Conservation (phyloP, 2,888 invertebrate genomes). For the Acanthopleura granulata region DNA sequence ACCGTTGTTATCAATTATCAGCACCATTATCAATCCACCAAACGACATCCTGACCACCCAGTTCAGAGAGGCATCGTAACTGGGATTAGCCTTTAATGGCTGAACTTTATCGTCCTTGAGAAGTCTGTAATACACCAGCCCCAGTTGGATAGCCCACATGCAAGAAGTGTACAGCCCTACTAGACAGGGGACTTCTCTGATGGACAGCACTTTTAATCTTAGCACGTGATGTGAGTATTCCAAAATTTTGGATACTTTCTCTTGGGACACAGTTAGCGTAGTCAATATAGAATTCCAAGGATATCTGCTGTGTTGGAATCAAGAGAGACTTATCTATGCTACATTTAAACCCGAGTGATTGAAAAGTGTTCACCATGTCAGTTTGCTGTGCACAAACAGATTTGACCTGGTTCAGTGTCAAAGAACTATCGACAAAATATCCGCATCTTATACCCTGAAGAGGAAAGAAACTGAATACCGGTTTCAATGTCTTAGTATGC, state of each 20-base stretch:
- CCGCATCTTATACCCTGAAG: neutral
- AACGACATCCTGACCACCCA: neutral
- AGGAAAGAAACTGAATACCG: neutral
- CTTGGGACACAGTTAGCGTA: neutral
- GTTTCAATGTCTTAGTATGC: constrained; percentile 13
- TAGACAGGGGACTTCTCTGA: constrained; percentile 4
- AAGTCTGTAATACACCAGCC: neutral
- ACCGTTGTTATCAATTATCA: neutral
- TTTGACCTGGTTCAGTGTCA: neutral
- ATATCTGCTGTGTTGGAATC: neutral
- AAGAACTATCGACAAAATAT: constrained; percentile 5
- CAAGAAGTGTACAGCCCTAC: neutral
- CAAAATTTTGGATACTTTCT: neutral
- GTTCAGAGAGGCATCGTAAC: constrained; percentile 9
- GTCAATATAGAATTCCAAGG: constrained; percentile 11
- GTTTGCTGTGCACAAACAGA: neutral
- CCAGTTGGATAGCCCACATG: constrained; percentile 1
- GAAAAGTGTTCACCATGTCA: neutral
- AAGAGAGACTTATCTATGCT: constrained; percentile 1
- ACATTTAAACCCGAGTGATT: neutral
- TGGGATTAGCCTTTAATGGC: neutral
- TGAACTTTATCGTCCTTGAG: neutral
- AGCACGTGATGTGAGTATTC: neutral
- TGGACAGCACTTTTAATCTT: neutral
- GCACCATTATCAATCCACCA: constrained; percentile 13